phyloP scores from a whole-genome alignment of 2,113 vertebrate species.

The Chloropsis hardwickii region DNA sequence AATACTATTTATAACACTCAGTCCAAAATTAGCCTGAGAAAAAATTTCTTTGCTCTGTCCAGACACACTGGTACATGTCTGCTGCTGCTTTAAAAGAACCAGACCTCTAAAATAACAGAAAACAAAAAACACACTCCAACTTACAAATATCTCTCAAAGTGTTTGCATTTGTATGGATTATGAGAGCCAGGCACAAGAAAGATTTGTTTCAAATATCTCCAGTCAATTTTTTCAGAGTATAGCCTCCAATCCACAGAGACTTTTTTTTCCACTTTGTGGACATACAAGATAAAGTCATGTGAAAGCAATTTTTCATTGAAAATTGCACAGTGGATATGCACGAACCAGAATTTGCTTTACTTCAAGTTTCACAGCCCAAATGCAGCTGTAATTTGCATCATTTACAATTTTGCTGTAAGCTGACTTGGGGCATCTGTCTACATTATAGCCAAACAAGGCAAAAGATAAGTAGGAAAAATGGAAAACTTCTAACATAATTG shows the following conservation, averaged over 20 bases:
- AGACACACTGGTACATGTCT: neutral
- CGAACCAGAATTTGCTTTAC: neutral
- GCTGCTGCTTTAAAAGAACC: neutral
- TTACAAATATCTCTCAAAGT: constrained; percentile 9
- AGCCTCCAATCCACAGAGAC: neutral
- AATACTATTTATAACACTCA: neutral
- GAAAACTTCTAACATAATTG: constrained; percentile 1
- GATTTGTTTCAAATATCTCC: constrained; percentile 19
- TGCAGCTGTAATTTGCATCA: constrained; percentile 37
- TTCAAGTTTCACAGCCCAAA: neutral
- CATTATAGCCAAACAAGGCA: neutral
- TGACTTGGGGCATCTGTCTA: neutral
- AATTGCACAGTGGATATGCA: neutral
- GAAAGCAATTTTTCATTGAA: constrained; percentile 18
- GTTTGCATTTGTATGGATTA: constrained; percentile 28
- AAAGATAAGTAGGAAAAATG: constrained; percentile 50
- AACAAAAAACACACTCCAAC: neutral
- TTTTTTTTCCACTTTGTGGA: neutral
- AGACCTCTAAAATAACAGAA: neutral
- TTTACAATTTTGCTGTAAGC: constrained; percentile 42
- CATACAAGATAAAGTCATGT: neutral
- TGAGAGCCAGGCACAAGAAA: neutral
- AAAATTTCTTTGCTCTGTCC: neutral
- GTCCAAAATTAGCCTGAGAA: constrained; percentile 3
- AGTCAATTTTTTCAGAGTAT: neutral